Conservation (phyloP, 2,113 vertebrate species). For the Electrona antarctica region DNA sequence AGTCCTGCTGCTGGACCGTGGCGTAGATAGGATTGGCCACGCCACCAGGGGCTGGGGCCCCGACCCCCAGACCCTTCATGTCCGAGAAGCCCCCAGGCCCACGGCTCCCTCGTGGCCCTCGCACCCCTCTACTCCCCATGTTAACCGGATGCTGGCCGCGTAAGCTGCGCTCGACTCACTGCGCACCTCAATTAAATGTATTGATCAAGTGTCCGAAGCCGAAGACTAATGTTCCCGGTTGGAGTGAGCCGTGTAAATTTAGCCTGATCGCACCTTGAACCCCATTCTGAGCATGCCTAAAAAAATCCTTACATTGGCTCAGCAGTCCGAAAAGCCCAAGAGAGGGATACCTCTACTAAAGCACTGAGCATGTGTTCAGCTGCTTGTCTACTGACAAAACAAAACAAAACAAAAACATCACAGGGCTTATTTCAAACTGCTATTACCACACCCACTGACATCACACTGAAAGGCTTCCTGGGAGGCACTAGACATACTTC, state of each 20-base stretch:
- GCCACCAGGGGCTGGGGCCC: slow-evolving; percentile 68
- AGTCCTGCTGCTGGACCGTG: slow-evolving; percentile 90
- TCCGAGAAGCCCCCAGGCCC: slow-evolving; percentile 79
- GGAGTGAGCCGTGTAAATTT: neutral
- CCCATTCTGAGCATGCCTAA: neutral
- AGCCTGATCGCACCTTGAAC: neutral
- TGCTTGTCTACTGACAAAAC: neutral
- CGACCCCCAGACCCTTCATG: slow-evolving; percentile 78
- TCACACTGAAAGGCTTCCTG: neutral
- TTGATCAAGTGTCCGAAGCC: slow-evolving; percentile 2
- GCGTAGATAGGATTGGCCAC: slow-evolving; percentile 84
- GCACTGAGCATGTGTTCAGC: slow-evolving; percentile 9
- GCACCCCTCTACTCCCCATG: slow-evolving; percentile 81
- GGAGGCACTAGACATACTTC: neutral
- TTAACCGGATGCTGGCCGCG: neutral
- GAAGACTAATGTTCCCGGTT: neutral
- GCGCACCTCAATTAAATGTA: neutral
- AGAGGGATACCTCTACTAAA: neutral
- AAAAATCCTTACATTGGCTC: slow-evolving; percentile 4
- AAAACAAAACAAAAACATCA: neutral
- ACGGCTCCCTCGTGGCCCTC: slow-evolving; percentile 79
- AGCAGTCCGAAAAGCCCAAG: neutral
- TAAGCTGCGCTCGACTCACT: too few relatives aligned
- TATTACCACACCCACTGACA: neutral
- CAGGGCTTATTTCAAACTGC: neutral